Evolutionary conservation across 1,140 invertebrate species (phyloP).

Genomic region (Trichonephila clavata): DNA sequence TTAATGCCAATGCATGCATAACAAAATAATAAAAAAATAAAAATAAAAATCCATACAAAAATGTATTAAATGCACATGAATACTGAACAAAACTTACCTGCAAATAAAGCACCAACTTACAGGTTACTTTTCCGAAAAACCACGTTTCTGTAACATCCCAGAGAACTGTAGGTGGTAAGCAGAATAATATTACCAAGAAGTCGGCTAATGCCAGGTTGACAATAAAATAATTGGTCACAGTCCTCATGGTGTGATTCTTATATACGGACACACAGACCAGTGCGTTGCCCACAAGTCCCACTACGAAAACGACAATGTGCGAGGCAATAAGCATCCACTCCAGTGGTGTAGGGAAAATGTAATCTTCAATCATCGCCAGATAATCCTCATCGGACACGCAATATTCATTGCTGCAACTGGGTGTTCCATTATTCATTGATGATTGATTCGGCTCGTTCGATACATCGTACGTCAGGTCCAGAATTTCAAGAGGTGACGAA

Average conservation of each 20-base stretch:
- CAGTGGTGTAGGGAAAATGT: slow-evolving; percentile 82
- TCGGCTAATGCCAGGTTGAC: slow-evolving; percentile 96
- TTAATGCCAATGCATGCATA: too few relatives aligned
- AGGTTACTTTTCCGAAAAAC: slow-evolving; percentile 90
- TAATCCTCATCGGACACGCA: slow-evolving; percentile 85
- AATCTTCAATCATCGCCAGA: slow-evolving; percentile 83
- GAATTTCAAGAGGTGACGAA: slow-evolving; percentile 15
- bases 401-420: slow-evolving; percentile 81
- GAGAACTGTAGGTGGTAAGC: slow-evolving; percentile 93
- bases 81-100: slow-evolving; percentile 86
- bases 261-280: slow-evolving; percentile 94
- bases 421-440: background rate
- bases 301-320: slow-evolving; percentile 90
- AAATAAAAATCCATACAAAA: too few relatives aligned
- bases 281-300: slow-evolving; percentile 92
- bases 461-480: slow-evolving; percentile 15
- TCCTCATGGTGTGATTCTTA: slow-evolving; percentile 89
- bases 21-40: too few relatives aligned
- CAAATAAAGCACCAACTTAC: slow-evolving; percentile 91
- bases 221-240: slow-evolving; percentile 96
- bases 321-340: slow-evolving; percentile 82
- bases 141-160: slow-evolving; percentile 95
- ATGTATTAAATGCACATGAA: too few relatives aligned
- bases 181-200: slow-evolving; percentile 95
- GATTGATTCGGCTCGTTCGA: background rate